Percentiles rank a stretch among this genome's conserved stretches.
Evolutionary conservation across 2,113 vertebrate species (phyloP).

Genomic region (Scomber japonicus): DNA sequence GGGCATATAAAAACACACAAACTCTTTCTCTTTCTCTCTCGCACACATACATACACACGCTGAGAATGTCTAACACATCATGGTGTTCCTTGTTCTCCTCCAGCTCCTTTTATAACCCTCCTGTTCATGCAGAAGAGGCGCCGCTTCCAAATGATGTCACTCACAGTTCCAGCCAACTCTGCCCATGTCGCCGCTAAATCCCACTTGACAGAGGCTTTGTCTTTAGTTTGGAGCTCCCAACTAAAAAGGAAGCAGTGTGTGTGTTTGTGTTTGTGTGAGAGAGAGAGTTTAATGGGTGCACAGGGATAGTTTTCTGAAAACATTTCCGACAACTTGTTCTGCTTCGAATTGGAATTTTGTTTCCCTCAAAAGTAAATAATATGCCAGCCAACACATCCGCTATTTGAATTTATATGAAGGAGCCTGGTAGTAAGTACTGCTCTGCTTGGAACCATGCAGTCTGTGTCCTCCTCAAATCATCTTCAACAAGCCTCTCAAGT

Average conservation of each 20-base stretch:
- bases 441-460: not conserved
- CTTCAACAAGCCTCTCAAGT: not conserved
- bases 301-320: slow-evolving; percentile 17
- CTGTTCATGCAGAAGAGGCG: slow-evolving; percentile 55
- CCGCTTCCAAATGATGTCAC: slow-evolving; percentile 73
- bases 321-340: slow-evolving; percentile 24
- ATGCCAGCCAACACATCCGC: not conserved
- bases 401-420: not conserved
- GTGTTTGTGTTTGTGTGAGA: slow-evolving; percentile 3
- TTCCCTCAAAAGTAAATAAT: not conserved
- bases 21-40: not conserved
- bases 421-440: not conserved
- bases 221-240: slow-evolving; percentile 51
- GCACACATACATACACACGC: slow-evolving; percentile 3
- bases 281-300: slow-evolving; percentile 26
- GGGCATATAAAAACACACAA: slow-evolving; percentile 23
- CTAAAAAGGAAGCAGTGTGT: slow-evolving; percentile 56
- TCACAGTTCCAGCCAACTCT: slow-evolving; percentile 63
- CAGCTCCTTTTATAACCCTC: slow-evolving; percentile 51
- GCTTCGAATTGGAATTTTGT: not conserved
- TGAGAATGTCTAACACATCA: slow-evolving; percentile 21
- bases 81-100: slow-evolving; percentile 51
- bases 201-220: slow-evolving; percentile 75
- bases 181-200: slow-evolving; percentile 70
- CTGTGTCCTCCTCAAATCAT: not conserved